Evolutionary conservation across 2,888 invertebrate species (phyloP), one percentile per base, ranked within the genome.

Genomic region (Idaea dimidiata): DNA sequence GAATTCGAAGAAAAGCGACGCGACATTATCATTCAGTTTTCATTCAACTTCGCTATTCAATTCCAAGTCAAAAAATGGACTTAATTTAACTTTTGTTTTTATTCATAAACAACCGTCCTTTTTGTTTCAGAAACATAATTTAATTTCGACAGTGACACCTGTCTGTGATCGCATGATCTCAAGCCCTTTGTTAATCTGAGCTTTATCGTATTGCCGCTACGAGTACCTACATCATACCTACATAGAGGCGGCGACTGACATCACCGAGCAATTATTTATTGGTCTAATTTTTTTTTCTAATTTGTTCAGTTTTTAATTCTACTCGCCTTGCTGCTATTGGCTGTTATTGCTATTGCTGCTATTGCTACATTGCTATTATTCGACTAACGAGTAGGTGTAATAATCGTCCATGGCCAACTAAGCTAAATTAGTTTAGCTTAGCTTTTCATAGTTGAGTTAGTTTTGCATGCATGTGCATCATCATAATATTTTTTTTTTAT

Each of bases 71-170:
- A 62, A 24, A 66, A 63, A 68, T 66, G 62, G 66, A 68, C 66
- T 72, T 74, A 69, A 72, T 70, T 67, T 67, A 72, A 73, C 69
- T 72, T 43, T 75, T 72, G 71, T 70, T 74, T 69, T 67, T 69
- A 69, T 77, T 76, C 71, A 74, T 75, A 80, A 79, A 77, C 76
- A 75, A 67, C 64, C 63, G 67, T 69, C 71, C 73, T 70, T 77
- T 77, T 77, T 75, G 75, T 77, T 75, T 67, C 70, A 65, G 73
- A 72, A 70, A 75, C 73, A 73, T 77, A 66, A 70, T 73, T 76
- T 76, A 75, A 78, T 79, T 77, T 72, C 68, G 66, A 61, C 64
- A 59, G 67, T 67, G 69, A 62, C 79, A 80, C 78, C 78, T 80
- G 80, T 65, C 69, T 60, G 69, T 60, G 65, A 72, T 76, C 73